These are phyloP conservation scores for Myotis lucifugus DNA, from an alignment of 2,113 vertebrate species.

Conservation along the genomic window DNA sequence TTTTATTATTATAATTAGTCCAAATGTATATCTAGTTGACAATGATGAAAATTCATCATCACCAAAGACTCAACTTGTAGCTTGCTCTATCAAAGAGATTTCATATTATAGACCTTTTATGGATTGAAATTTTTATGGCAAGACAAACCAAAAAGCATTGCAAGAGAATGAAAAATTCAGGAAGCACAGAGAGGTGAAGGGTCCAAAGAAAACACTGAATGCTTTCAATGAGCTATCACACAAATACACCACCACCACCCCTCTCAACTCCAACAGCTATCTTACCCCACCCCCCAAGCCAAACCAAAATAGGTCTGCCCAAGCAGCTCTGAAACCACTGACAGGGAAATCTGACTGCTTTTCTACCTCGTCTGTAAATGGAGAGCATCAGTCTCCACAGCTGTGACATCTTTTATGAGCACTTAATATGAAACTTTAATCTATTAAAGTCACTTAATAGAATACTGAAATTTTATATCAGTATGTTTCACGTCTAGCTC, in stretches of 20 bases:
- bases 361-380: slow-evolving; percentile 51
- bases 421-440: not conserved
- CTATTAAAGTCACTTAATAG: slow-evolving; percentile 54
- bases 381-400: slow-evolving; percentile 23
- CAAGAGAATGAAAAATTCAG: not conserved
- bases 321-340: not conserved
- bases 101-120: not conserved
- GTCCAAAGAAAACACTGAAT: not conserved
- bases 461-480: slow-evolving; percentile 71
- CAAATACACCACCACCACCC: not conserved
- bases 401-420: slow-evolving; percentile 71
- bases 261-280: not conserved
- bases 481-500: slow-evolving; percentile 66
- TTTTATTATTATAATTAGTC: not conserved
- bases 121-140: not conserved
- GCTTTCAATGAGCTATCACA: not conserved
- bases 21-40: not conserved
- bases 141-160: not conserved
- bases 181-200: not conserved
- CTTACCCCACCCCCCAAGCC: no score
- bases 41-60: not conserved
- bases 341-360: slow-evolving; percentile 17
- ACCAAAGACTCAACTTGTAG: not conserved
- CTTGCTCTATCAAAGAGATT: slow-evolving; percentile 7
- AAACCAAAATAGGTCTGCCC: not conserved